Base-by-base conservation (phyloP, 2,797 vertebrate species). In the Microctenopoma steveboyesi region DNA sequence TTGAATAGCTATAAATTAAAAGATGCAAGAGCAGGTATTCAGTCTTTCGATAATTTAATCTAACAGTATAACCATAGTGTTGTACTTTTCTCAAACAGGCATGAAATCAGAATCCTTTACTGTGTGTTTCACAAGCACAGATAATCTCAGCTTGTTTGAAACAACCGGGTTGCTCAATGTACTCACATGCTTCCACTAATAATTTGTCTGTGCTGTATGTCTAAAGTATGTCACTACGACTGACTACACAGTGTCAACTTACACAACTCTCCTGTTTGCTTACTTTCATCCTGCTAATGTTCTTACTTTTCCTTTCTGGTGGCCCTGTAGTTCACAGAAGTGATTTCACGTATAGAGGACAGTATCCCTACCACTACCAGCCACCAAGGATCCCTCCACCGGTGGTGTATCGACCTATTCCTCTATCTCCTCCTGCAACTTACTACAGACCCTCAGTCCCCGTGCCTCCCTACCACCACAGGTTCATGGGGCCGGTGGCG, bases 341-440 rank as follows among this genome's bases (percentile, higher is more conserved):
- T 92, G 89, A 93, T 82, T 93, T 92, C 89, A 91, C 89, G 66
- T 93, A 94, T 91, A 92, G 92, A 88, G 89, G 92, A 88, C 82
- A 84, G 88, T 92, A 89, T 89, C 91, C 88, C 83, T 90, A 90
- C 88, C 92, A 85, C 83, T 92, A 91, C 90, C 90, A 92, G 87
- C 90, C 89, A 69, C 90, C 89, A 51, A 72, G 88, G 89, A 93
- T 90, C 70, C 78, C 86, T 71, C 92, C 92, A 55, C 84, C 79
- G 50, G 72, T 92, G 78, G 78, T 82, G 80, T 88, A 89, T 81
- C 91, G 18, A 49, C 90, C 88, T 64, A 7, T 86, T 64, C 91
- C 87, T 76, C 83, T 80, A 7, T 79, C 87, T 81, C 90, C 88
- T 39, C 88, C 88, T 12, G 52, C 92, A 74, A 89, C 86, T 84